Base-by-base conservation (phyloP, 1,140 invertebrate species). In the Dendrolimus kikuchii region DNA sequence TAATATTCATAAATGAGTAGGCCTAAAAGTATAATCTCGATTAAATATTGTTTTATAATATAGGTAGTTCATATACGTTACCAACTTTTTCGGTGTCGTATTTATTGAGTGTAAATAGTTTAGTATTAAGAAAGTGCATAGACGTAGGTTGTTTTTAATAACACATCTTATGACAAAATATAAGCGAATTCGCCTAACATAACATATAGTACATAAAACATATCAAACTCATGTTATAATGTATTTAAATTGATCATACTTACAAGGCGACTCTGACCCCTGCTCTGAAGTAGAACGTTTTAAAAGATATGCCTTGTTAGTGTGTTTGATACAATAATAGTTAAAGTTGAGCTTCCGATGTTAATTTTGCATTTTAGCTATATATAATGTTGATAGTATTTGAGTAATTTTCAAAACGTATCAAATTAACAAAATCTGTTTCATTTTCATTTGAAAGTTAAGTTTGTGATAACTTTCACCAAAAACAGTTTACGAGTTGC, bases 201-300 rank as follows among this genome's bases (percentile, higher is more conserved):
- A 71, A 75, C 68, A 59, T 73, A 79, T 84, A 81, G 77, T 81
- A 82, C 76, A 85, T 80, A 65, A 76, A 74, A 85, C 81, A 85
- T 85, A 85, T 85, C 81, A 85, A 73, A 57, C 43, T 41, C 49
- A 62, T 52, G 53, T 58, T 60, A 60, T 46, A 47, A 43, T 55
- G 48, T 51, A 56, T 59, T 57, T 60, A 23, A 23, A 23, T 23
- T 23, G 23, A 23, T 23, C 23, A 23, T 23, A 23, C 23, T 23
- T 23, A 23, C 23, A 23, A 23, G 23, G 23, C 23, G 23, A 23
- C 23, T 23, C 23, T 23, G 23, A 23, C 23, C 23, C 23, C 23
- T 23, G 23, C 23, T 23, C 23, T 23, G 23, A 23, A 23, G 23
- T 23, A 23, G 3, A 23, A 23, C 1, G n/a, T n/a, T n/a, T n/a